phyloP scores from a whole-genome alignment of 2,888 invertebrate species.

The Cheilosia pagana region DNA sequence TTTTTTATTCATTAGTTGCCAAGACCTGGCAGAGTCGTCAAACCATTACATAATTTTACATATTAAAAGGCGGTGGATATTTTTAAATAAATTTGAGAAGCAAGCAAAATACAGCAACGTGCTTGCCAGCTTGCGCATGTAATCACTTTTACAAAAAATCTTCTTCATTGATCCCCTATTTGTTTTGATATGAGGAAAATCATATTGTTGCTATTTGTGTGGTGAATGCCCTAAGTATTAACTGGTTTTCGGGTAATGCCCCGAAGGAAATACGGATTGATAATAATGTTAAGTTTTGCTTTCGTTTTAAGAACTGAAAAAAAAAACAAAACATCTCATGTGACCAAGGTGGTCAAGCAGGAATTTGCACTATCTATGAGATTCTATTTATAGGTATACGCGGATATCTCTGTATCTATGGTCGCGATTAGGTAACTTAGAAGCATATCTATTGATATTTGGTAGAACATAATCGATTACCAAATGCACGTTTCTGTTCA shows the following conservation, averaged over 20 bases:
- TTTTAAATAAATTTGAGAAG: neutral
- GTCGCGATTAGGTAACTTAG: neutral
- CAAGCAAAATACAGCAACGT: constrained; percentile 3
- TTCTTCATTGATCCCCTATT: neutral
- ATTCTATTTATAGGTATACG: constrained; percentile 7
- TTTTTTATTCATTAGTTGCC: neutral
- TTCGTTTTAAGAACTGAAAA: constrained; percentile 6
- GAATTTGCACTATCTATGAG: constrained; percentile 1
- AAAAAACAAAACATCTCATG: neutral
- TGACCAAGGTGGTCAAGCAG: constrained; percentile 3
- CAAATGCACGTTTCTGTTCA: no score
- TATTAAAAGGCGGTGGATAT: neutral
- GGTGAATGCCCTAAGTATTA: neutral
- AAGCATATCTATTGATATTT: neutral
- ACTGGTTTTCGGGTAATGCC: constrained; percentile 25
- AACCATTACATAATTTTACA: constrained; percentile 42
- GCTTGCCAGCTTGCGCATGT: constrained; percentile 6
- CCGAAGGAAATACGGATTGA: constrained; percentile 5
- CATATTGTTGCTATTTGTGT: neutral
- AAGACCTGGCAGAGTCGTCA: neutral
- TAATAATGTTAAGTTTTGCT: constrained; percentile 1
- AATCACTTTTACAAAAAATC: constrained; percentile 7
- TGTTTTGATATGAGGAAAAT: constrained; percentile 12
- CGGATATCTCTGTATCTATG: neutral
- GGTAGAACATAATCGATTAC: neutral